Conservation (phyloP, 2,888 invertebrate genomes). For the Orthosia gracilis region DNA sequence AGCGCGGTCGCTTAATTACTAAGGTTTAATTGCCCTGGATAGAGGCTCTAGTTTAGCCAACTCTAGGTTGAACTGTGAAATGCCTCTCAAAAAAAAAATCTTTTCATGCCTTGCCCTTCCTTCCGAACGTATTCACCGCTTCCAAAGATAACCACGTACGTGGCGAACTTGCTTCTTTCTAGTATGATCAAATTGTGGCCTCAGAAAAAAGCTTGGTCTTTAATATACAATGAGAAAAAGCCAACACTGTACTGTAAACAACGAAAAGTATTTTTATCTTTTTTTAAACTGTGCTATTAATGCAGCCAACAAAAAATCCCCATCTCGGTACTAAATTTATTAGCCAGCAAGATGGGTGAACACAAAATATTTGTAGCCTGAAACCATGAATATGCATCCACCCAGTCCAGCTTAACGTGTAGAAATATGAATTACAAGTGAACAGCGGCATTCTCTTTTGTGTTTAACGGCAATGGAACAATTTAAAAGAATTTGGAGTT, state of each 20-base stretch:
- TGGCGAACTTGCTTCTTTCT: too few species aligned
- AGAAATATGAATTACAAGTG: conserved; percentile 59
- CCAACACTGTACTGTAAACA: neutral
- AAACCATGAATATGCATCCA: conserved; percentile 72
- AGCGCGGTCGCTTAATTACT: too few species aligned
- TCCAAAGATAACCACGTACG: too few species aligned
- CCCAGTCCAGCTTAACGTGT: conserved; percentile 51
- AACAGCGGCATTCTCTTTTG: conserved; percentile 46
- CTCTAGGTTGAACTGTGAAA: too few species aligned
- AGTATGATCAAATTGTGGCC: too few species aligned
- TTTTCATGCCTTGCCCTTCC: too few species aligned
- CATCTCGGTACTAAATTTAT: conserved; percentile 53
- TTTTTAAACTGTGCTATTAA: neutral
- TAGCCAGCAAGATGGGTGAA: conserved; percentile 57
- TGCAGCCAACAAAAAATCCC: conserved; percentile 15
- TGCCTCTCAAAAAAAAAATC: too few species aligned
- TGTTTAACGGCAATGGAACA: conserved; percentile 37
- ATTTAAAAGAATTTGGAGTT: conserved; percentile 42
- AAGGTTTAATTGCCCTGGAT: too few species aligned
- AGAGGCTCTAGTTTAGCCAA: too few species aligned
- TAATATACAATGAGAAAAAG: too few species aligned
- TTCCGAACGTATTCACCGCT: too few species aligned
- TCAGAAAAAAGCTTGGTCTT: too few species aligned
- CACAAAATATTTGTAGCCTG: conserved; percentile 65
- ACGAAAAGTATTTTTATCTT: neutral